Evolutionary conservation across 2,888 invertebrate species (phyloP).

Genomic region (Campoplex capitator): DNA sequence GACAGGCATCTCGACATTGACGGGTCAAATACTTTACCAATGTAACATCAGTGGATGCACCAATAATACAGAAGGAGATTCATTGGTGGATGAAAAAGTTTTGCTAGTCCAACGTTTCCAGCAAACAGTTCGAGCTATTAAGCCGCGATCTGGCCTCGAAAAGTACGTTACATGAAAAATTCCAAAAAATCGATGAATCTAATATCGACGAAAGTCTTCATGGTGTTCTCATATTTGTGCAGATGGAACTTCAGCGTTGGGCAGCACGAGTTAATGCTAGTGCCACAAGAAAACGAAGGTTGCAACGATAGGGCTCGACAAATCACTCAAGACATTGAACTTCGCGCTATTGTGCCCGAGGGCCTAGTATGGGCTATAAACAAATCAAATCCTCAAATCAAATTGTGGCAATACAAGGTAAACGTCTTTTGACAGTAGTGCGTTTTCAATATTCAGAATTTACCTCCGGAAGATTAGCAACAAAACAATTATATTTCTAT

Average conservation of each 20-base stretch:
- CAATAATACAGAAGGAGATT: slow-evolving; percentile 88
- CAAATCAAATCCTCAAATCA: slow-evolving; percentile 86
- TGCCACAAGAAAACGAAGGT: slow-evolving; percentile 84
- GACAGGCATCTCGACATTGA: slow-evolving; percentile 88
- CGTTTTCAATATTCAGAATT: not conserved
- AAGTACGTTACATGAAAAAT: slow-evolving; percentile 86
- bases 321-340: slow-evolving; percentile 83
- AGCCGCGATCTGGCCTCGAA: slow-evolving; percentile 93
- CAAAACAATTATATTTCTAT: not conserved
- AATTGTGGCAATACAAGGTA: slow-evolving; percentile 93
- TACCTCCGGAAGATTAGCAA: not conserved
- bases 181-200: not conserved
- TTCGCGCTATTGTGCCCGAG: slow-evolving; percentile 90
- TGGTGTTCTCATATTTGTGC: slow-evolving; percentile 32
- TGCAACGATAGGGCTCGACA: slow-evolving; percentile 83
- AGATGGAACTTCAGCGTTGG: slow-evolving; percentile 99
- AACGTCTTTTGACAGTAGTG: slow-evolving; percentile 8
- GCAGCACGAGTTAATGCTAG: slow-evolving; percentile 91
- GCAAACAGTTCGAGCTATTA: slow-evolving; percentile 95
- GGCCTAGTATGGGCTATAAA: slow-evolving; percentile 90
- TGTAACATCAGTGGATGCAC: slow-evolving; percentile 91
- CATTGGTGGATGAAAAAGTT: slow-evolving; percentile 86
- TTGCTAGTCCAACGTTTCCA: slow-evolving; percentile 93
- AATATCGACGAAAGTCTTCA: not conserved
- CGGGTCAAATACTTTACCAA: slow-evolving; percentile 91